Base-by-base conservation (phyloP, 2,888 invertebrate species). In the Tinea semifulvella region DNA sequence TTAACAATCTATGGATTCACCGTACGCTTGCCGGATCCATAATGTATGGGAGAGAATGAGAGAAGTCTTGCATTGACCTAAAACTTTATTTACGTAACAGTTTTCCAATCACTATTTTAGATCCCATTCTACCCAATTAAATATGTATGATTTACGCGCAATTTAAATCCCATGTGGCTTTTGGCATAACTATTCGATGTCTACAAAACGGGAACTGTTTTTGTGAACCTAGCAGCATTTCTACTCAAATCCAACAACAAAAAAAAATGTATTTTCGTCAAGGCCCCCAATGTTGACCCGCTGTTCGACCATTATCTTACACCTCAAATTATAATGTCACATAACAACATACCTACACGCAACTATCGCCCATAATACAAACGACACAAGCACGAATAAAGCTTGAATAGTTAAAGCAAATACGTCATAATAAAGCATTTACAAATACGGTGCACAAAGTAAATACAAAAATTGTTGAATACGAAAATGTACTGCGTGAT, bases 391-490 rank as follows among this genome's bases (percentile, higher is more conserved):
- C 4, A 17, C 20, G 18, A 40, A 11, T 22, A 40, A 22, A 5
- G 22, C 22, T 22, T 40, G 40, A 40, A 40, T n/a, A 20, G 20
- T 3, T 13, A 16, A 27, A 26, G 16, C 28, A 27, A 43, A 40
- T 46, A 45, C 49, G 48, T 51, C 48, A 50, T 56, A 54, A 55
- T 51, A 50, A 50, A 53, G 49, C 50, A 43, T 31, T 43, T 44
- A 35, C 35, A 46, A 35, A 45, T 42, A 44, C 31, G 48, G 48
- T 43, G 47, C 31, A 43, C 18, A n/a, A 8, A n/a, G 19, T 31
- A 19, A 17, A 36, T 13, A 36, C 18, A 43, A 11, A 28, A 19
- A 14, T 43, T 31, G 5, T 26, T 42, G 36, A 22, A 8, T 22
- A n/a, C 27, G 17, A 43, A 31, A 14, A 43, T 26, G 10, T 19